These are phyloP conservation scores for Dromococcyx pavoninus DNA, from an alignment of 2,797 vertebrate genomes.

Conservation along the genomic window DNA sequence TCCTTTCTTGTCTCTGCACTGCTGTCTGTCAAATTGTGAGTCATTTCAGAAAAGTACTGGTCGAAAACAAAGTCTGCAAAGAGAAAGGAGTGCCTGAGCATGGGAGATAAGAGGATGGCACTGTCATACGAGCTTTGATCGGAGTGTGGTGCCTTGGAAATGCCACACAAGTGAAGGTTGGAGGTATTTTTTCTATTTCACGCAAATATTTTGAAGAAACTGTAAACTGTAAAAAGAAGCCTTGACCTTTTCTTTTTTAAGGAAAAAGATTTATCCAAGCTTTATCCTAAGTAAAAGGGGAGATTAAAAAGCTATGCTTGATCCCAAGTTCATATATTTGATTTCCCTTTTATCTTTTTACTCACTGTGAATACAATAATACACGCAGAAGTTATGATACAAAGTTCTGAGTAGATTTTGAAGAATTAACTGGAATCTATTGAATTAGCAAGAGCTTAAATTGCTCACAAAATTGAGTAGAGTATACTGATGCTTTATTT, in stretches of 20 bases:
- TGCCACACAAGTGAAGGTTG: background rate
- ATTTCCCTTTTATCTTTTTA: background rate
- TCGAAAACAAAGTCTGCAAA: background rate
- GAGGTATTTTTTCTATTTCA: background rate
- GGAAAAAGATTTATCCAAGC: background rate
- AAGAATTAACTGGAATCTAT: background rate
- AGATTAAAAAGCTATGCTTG: background rate
- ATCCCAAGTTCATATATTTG: conserved; percentile 1
- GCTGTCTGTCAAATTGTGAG: background rate
- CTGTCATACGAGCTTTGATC: background rate
- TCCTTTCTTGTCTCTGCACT: background rate
- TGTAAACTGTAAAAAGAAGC: background rate
- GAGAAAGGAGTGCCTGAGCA: background rate
- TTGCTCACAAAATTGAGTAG: background rate
- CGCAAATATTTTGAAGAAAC: background rate
- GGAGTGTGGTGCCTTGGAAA: background rate
- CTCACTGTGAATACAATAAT: background rate
- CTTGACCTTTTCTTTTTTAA: background rate
- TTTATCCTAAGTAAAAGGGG: background rate
- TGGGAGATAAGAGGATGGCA: background rate
- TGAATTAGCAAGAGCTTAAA: background rate
- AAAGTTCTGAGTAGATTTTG: background rate
- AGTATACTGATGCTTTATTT: background rate
- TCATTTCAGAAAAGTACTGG: background rate
- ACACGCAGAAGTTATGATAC: background rate